Conservation (phyloP, 2,888 invertebrate genomes). For the Allophyes oxyacanthae region DNA sequence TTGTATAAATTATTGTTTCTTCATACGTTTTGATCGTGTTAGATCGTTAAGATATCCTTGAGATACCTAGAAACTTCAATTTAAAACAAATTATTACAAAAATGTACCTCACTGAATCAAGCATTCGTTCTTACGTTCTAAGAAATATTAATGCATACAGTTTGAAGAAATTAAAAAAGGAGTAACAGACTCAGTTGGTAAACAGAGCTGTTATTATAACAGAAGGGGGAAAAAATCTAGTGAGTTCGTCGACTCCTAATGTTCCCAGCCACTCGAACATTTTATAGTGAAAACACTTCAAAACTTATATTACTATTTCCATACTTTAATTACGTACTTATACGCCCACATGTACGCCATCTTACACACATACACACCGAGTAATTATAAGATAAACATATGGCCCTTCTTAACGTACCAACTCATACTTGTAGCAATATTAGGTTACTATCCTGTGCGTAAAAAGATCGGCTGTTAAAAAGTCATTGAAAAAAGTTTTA, state of each 20-base stretch:
- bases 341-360: slow-evolving; percentile 73
- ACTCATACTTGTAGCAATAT: slow-evolving; percentile 68
- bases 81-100: slow-evolving; percentile 26
- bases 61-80: slow-evolving; percentile 14
- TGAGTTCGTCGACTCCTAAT: slow-evolving; percentile 79
- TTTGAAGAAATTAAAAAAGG: slow-evolving; percentile 70
- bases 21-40: neutral
- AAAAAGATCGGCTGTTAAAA: slow-evolving; percentile 41
- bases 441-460: slow-evolving; percentile 73
- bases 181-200: slow-evolving; percentile 76
- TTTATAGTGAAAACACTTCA: slow-evolving; percentile 89
- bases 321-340: slow-evolving; percentile 85
- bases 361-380: slow-evolving; percentile 62
- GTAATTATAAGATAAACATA: slow-evolving; percentile 84
- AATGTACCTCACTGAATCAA: slow-evolving; percentile 17
- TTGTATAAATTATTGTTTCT: slow-evolving; percentile 12
- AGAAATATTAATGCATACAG: slow-evolving; percentile 51
- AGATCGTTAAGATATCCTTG: slow-evolving; percentile 7
- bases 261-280: slow-evolving; percentile 86
- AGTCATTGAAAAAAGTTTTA: slow-evolving; percentile 24
- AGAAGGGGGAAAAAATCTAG: slow-evolving; percentile 75
- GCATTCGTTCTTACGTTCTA: slow-evolving; percentile 28
- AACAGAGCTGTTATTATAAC: slow-evolving; percentile 84
- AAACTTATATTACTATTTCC: slow-evolving; percentile 88
- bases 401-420: slow-evolving; percentile 77